Conservation (phyloP, 2,797 vertebrate species). For the Schizopygopsis pylzovi region DNA sequence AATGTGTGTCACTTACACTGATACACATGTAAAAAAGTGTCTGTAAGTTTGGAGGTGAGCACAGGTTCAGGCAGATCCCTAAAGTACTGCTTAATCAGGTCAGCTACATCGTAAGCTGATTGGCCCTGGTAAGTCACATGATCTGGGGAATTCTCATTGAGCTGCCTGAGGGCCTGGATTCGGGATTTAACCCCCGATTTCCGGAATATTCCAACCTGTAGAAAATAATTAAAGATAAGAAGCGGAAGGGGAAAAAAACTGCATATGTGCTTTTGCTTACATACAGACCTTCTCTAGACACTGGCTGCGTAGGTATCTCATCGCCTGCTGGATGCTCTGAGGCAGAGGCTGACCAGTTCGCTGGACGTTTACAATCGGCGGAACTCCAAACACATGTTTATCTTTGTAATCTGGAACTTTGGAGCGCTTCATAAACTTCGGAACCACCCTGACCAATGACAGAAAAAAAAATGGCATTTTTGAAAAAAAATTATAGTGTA, state of each 20-base stretch:
- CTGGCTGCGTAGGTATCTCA: conserved; percentile 85
- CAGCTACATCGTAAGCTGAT: conserved; percentile 85
- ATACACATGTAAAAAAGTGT: conserved; percentile 88
- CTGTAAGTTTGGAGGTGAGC: conserved; percentile 86
- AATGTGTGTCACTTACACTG: conserved; percentile 76
- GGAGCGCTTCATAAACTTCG: conserved; percentile 88
- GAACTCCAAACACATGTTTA: conserved; percentile 85
- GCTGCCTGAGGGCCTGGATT: conserved; percentile 82
- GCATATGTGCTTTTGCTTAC: not conserved
- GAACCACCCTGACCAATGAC: conserved; percentile 77
- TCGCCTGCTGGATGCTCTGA: conserved; percentile 89
- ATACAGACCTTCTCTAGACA: conserved; percentile 84
- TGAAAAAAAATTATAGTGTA: not conserved
- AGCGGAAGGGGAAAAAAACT: not conserved
- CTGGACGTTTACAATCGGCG: conserved; percentile 81
- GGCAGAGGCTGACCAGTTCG: conserved; percentile 84
- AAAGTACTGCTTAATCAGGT: conserved; percentile 88
- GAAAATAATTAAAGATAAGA: not conserved
- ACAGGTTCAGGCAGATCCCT: conserved; percentile 86
- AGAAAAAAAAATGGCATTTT: not conserved
- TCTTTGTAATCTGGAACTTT: conserved; percentile 84
- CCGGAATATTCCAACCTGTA: conserved; percentile 86
- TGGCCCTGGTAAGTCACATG: conserved; percentile 83
- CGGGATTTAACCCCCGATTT: conserved; percentile 88
- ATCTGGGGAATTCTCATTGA: conserved; percentile 83